Evolutionary conservation across 2,113 vertebrate species (phyloP), one percentile per base, ranked within the genome.

Genomic region (Euleptes europaea): DNA sequence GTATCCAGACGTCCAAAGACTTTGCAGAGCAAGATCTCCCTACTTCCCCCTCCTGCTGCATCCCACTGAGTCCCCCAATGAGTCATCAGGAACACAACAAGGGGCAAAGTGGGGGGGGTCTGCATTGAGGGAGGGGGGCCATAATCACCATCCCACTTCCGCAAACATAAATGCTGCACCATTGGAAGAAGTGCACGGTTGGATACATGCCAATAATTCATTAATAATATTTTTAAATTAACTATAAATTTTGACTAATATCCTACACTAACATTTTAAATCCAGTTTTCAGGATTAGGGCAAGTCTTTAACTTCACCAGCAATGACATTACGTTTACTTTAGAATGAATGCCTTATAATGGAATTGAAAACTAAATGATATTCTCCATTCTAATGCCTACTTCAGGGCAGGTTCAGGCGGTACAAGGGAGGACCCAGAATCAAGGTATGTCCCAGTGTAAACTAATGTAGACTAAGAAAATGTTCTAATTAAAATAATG

Each of bases 331-430:
- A 78, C 33, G 67, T 12, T 84, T 13, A 71, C 26, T 44, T 11
- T 83, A 0, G 0, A 66, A 67, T 79, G 90, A 92, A 88, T 76
- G 4, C 4, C 12, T 63, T 19, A 75, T 17, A 74, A n/a, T 26
- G 82, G 13, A 63, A 35, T n/a, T 89, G 69, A 80, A 76, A 1
- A 40, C 2, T 77, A 91, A 92, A 74, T 83, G 21, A 87, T 19
- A n/a, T 12, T 86, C 88, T 92, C 78, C 80, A 87, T 95, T 90
- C 92, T 91, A 88, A 87, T 94, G 84, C 90, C 91, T 95, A 89
- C 88, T 94, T 78, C 92, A 97, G 97, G 97, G 88, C 97, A 98
- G 90, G 88, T 96, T 93, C 97, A 97, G 91, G 96, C 89, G 0
- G 84, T 86, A 88, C 96, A 96, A 93, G 96, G 96, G 93, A 97